Evolutionary conservation across 2,888 invertebrate genomes (phyloP).

Genomic region (Caprella mutica): DNA sequence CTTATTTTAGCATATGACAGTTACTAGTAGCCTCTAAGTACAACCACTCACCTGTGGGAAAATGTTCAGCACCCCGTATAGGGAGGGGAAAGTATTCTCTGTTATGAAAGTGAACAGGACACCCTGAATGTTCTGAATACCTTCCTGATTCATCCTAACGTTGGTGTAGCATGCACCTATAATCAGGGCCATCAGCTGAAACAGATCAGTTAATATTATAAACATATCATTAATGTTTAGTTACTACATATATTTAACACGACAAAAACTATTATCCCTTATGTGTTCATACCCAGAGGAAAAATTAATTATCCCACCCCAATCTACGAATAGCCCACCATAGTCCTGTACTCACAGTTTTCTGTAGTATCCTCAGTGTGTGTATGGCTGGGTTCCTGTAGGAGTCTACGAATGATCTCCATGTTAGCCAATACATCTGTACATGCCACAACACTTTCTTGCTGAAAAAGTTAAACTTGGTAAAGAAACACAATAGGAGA

Average conservation of each 20-base stretch:
- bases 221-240: too few species aligned
- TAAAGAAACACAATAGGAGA: too few species aligned
- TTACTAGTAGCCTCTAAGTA: neutral
- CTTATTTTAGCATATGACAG: too few species aligned
- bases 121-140: constrained; percentile 78
- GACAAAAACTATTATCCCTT: too few species aligned
- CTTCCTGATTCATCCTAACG: constrained; percentile 56
- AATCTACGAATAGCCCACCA: too few species aligned
- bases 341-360: constrained; percentile 53
- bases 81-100: constrained; percentile 80
- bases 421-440: constrained; percentile 62
- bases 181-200: constrained; percentile 53
- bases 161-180: constrained; percentile 75
- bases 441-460: constrained; percentile 56
- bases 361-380: constrained; percentile 61
- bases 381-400: constrained; percentile 71
- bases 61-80: constrained; percentile 76
- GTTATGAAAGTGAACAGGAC: constrained; percentile 74
- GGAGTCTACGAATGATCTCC: constrained; percentile 60
- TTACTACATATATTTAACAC: too few species aligned
- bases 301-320: too few species aligned
- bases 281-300: too few species aligned
- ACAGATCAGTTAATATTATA: too few species aligned
- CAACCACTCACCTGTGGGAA: constrained; percentile 56
- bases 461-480: constrained; percentile 39